Evolutionary conservation across 2,888 invertebrate species (phyloP).

Genomic region (Scaptomyza cyrtandrae): DNA sequence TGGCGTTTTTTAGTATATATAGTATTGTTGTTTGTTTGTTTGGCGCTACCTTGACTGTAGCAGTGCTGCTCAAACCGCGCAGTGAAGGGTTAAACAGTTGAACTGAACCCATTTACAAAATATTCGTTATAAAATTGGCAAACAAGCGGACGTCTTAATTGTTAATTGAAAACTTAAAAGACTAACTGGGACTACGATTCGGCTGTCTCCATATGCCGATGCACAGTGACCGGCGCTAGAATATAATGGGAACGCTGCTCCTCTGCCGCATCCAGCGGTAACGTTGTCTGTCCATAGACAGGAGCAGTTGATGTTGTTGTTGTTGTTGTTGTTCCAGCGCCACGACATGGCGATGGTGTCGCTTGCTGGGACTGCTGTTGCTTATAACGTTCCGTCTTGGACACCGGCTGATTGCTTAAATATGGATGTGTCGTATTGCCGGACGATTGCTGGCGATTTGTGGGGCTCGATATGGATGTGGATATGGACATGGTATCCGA

Average conservation of each 20-base stretch:
- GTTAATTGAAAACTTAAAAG: conserved; percentile 45
- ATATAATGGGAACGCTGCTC: conserved; percentile 86
- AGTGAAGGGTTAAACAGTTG: conserved; percentile 51
- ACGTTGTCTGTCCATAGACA: conserved; percentile 79
- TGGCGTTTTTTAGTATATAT: conserved; percentile 52
- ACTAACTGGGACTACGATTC: conserved; percentile 77
- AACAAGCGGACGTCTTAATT: conserved; percentile 67
- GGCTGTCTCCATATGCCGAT: conserved; percentile 93
- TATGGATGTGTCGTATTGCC: conserved; percentile 59
- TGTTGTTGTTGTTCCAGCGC: conserved; percentile 1
- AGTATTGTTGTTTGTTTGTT: too few relatives aligned
- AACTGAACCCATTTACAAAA: conserved; percentile 56
- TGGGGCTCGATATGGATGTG: conserved; percentile 85
- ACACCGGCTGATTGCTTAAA: conserved; percentile 81
- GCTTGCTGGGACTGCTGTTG: conserved; percentile 48
- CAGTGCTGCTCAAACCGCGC: conserved; percentile 18
- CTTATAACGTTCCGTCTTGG: conserved; percentile 82
- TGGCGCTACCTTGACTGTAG: conserved; percentile 12
- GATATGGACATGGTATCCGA: conserved; percentile 87
- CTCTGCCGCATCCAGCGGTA: conserved; percentile 69
- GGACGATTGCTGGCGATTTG: conserved; percentile 74
- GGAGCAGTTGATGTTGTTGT: conserved; percentile 12
- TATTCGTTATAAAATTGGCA: conserved; percentile 68
- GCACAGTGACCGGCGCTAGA: conserved; percentile 95
- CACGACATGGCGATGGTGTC: conserved; percentile 69